phyloP scores from a whole-genome alignment of 2,888 invertebrate species.

The Lasioglossum villosulum region DNA sequence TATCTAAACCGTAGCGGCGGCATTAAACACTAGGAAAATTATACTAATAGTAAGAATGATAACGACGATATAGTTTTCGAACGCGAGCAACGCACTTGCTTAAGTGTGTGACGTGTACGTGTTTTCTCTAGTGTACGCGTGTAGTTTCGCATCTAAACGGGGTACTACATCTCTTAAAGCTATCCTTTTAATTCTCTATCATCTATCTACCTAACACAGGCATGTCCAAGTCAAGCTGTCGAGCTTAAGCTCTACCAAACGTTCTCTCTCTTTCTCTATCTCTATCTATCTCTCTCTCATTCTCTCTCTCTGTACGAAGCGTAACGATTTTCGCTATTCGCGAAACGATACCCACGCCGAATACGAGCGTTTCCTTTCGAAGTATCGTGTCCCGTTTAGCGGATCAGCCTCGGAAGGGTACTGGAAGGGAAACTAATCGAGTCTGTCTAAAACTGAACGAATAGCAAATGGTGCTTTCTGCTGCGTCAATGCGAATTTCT shows the following conservation, averaged over 20 bases:
- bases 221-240: constrained; percentile 34
- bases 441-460: neutral
- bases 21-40: constrained; percentile 54
- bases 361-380: neutral
- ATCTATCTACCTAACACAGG: constrained; percentile 56
- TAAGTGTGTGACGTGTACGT: neutral
- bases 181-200: constrained; percentile 55
- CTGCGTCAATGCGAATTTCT: neutral
- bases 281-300: neutral
- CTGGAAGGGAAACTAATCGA: neutral
- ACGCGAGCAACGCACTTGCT: constrained; percentile 35
- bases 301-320: neutral
- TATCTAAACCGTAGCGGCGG: constrained; percentile 26
- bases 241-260: neutral
- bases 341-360: neutral
- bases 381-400: neutral
- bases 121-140: constrained; percentile 7
- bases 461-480: neutral
- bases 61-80: constrained; percentile 45
- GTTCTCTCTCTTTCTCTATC: neutral
- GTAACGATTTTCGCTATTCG: neutral
- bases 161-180: constrained; percentile 61
- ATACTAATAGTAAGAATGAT: constrained; percentile 57
- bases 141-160: constrained; percentile 51
- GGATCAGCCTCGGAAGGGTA: neutral